These are phyloP conservation scores for Saturnia japonica DNA, from an alignment of 2,888 invertebrate genomes.

Conservation along the genomic window DNA sequence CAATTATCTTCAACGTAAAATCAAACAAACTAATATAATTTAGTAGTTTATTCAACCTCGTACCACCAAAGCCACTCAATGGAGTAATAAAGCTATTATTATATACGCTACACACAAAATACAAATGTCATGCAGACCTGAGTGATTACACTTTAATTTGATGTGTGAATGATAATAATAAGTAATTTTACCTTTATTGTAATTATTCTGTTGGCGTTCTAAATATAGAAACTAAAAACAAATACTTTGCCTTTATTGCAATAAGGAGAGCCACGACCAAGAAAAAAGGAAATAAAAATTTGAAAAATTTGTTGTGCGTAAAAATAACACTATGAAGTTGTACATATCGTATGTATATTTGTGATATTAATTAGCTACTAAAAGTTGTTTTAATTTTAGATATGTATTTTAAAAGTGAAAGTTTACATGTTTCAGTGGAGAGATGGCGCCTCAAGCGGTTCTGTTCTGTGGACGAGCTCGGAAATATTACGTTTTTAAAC, in stretches of 20 bases:
- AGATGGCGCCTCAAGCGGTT: slow-evolving; percentile 40
- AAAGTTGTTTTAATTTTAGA: neutral
- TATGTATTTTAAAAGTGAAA: neutral
- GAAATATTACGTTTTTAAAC: slow-evolving; percentile 74
- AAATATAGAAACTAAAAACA: too few relatives aligned
- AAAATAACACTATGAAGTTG: neutral
- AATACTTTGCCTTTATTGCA: neutral
- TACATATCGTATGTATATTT: neutral
- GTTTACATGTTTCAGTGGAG: slow-evolving; percentile 25
- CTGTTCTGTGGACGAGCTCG: slow-evolving; percentile 45
- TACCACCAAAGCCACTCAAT: neutral
- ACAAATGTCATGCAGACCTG: too few relatives aligned
- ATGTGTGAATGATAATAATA: too few relatives aligned
- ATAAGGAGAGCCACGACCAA: neutral
- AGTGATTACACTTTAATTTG: too few relatives aligned
- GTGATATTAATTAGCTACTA: neutral
- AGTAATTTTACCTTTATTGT: too few relatives aligned
- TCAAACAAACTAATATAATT: neutral
- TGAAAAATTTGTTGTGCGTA: neutral
- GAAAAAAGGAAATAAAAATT: neutral
- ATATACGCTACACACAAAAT: too few relatives aligned
- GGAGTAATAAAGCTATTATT: too few relatives aligned
- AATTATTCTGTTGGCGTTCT: too few relatives aligned
- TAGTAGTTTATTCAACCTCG: neutral
- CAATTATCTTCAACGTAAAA: neutral